A percentile compares a stretch with the other conserved stretches of the same genome.
phyloP scores from a whole-genome alignment of 2,113 vertebrate genomes.

The Capreolus pygargus region DNA sequence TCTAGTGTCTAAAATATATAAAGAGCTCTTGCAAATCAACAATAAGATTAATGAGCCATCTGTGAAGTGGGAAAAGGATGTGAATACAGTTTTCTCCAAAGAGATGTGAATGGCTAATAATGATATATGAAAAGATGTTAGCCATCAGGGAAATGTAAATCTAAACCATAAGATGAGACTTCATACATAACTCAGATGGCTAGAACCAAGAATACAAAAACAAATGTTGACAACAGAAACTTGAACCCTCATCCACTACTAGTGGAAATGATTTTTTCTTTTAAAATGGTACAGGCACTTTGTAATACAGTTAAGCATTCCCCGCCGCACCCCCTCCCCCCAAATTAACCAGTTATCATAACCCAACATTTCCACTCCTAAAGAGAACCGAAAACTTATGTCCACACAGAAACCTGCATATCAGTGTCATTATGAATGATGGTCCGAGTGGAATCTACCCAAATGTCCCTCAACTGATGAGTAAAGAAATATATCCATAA shows the following conservation, averaged over 20 bases:
- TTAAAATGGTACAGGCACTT: neutral
- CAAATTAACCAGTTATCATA: neutral
- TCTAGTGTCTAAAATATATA: neutral
- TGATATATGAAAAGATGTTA: neutral
- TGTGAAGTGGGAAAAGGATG: neutral
- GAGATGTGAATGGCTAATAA: neutral
- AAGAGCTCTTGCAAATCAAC: neutral
- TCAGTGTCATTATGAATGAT: neutral
- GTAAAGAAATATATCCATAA: neutral
- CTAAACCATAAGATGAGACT: neutral
- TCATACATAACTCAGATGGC: neutral
- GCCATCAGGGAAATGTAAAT: neutral
- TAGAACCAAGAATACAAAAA: neutral
- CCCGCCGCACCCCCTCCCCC: rapidly evolving
- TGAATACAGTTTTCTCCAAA: neutral
- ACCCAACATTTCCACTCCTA: neutral
- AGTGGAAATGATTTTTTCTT: neutral
- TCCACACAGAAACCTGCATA: neutral
- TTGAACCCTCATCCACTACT: neutral
- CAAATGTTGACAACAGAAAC: neutral
- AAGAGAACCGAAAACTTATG: neutral
- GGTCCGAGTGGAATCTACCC: neutral
- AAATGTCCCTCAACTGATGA: neutral
- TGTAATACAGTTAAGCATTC: neutral
- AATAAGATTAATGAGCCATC: neutral